Percentiles rank a stretch among this genome's conserved stretches.
These are phyloP conservation scores for Beris chalybata DNA, from an alignment of 2,888 invertebrate species.

Conservation along the genomic window DNA sequence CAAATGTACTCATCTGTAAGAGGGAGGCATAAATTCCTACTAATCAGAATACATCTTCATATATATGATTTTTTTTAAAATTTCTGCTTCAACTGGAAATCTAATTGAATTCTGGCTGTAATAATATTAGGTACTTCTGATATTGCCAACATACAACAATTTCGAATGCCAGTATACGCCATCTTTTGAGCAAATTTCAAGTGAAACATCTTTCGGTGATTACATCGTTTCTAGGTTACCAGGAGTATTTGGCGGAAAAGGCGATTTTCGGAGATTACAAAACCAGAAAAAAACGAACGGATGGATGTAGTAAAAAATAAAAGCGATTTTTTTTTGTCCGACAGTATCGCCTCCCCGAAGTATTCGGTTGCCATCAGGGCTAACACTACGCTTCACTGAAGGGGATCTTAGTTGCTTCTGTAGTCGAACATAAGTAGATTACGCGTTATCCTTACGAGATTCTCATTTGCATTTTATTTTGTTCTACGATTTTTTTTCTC, in stretches of 20 bases:
- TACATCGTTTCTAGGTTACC: constrained; percentile 14
- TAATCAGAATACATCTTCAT: not conserved
- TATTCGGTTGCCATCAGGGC: not conserved
- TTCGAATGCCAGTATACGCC: no score
- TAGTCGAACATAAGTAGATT: constrained; percentile 26
- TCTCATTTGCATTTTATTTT: constrained; percentile 27
- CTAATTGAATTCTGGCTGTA: no score
- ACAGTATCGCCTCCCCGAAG: constrained; percentile 2
- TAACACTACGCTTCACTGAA: constrained; percentile 23
- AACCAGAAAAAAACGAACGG: constrained; percentile 17
- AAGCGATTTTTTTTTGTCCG: constrained; percentile 4
- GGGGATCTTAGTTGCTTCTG: constrained; percentile 25
- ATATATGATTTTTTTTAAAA: no score
- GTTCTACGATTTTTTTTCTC: no score
- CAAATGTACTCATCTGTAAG: constrained; percentile 10
- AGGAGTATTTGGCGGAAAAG: not conserved
- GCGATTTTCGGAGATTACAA: constrained; percentile 24
- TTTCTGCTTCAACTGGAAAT: no score
- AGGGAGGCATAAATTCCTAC: not conserved
- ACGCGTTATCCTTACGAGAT: constrained; percentile 18
- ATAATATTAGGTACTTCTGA: no score
- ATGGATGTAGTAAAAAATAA: constrained; percentile 19
- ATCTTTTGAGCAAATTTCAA: not conserved
- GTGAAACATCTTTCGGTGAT: not conserved
- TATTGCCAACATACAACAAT: no score